Evolutionary conservation across 2,797 vertebrate genomes (phyloP), one percentile per base, ranked within the genome.

Genomic region (Miopithecus talapoin): DNA sequence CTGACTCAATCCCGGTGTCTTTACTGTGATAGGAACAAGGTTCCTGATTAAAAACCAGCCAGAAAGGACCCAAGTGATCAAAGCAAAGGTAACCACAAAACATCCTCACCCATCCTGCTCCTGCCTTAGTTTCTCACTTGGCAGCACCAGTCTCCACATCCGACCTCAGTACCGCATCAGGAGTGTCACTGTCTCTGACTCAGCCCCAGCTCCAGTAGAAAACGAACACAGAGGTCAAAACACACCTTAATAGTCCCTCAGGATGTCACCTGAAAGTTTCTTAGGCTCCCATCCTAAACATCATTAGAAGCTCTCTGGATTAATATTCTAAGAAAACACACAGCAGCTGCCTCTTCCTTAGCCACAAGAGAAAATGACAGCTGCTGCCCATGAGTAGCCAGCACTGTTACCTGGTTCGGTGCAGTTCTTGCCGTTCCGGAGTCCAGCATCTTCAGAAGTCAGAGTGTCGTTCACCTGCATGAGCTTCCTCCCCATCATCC

Each of bases 401-500:
- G 8, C 1, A 10, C 4, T 97, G 97, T 98, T 99, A 99, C 99
- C 99, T 99, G 99, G 99, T 78, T 99, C 98, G 2, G 99, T 99
- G 98, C 99, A 99, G 98, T 99, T 99, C 97, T 99, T 99, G 94
- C 96, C 75, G 2, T 97, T 97, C 4, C 8, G 98, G 75, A 98
- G 98, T 61, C 96, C 96, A 2, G 97, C 97, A 14, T 98, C 98
- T 87, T 96, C 98, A 1, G 98, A 98, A 57, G 95, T n/a, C 0
- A 99, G 97, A 2, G 99, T 99, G 96, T 99, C 98, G 0, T 22
- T 95, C 28, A 98, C 98, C 94, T 99, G 99, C 98, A 99, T 99
- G 0, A 99, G 98, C 97, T 98, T 99, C 96, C 99, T 99, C 86
- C 97, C 98, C 98, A 1, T 97, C 5, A 85, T 98, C 99, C 99